Conservation (phyloP, 2,797 vertebrate species). For the Moxostoma hubbsi region DNA sequence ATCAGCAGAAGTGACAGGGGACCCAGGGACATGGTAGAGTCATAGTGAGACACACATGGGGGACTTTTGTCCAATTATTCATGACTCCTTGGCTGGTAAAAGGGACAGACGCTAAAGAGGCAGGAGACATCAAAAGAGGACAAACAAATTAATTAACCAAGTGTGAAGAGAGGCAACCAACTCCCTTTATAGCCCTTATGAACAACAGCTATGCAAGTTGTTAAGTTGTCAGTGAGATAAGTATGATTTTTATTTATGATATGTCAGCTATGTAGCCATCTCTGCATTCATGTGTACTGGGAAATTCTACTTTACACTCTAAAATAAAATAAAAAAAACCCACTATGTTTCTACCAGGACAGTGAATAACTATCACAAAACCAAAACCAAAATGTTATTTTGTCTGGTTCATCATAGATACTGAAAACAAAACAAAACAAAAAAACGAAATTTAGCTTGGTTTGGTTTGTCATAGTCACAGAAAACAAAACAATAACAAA, state of each 20-base stretch:
- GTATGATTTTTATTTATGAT: constrained; percentile 15
- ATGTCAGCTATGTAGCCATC: not conserved
- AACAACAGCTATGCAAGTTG: constrained; percentile 2
- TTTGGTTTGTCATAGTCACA: not conserved
- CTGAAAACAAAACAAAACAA: not conserved
- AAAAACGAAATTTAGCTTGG: not conserved
- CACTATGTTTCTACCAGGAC: not conserved
- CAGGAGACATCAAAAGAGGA: constrained; percentile 35
- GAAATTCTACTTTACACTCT: not conserved
- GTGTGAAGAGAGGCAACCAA: constrained; percentile 44
- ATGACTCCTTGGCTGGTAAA: constrained; percentile 48
- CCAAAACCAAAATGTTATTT: not conserved
- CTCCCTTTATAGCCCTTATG: constrained; percentile 42
- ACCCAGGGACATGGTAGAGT: constrained; percentile 21
- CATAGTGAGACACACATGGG: not conserved
- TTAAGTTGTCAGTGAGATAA: not conserved
- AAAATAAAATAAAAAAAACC: not conserved
- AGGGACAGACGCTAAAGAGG: constrained; percentile 43
- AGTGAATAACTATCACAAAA: not conserved
- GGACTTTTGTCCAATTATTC: constrained; percentile 51
- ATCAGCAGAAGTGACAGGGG: constrained; percentile 45
- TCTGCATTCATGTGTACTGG: not conserved
- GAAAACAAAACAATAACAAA: not conserved
- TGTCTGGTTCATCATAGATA: not conserved
- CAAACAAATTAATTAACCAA: constrained; percentile 54